These are phyloP conservation scores for Ectemnius lituratus DNA, from an alignment of 2,888 invertebrate species.

Conservation along the genomic window DNA sequence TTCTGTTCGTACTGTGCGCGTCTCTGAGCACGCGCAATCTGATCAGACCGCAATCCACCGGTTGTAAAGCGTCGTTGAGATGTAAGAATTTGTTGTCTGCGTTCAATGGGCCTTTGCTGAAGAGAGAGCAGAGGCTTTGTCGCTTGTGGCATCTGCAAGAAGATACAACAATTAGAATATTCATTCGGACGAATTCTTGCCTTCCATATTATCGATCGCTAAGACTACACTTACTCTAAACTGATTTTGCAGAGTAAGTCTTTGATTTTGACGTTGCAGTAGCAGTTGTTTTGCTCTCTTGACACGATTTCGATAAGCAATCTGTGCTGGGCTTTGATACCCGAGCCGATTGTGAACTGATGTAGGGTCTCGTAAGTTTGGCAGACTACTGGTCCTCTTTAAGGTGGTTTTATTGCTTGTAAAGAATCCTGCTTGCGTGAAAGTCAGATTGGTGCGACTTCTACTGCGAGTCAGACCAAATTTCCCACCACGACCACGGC, in stretches of 20 bases:
- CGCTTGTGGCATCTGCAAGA: constrained; percentile 61
- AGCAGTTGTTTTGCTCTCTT: constrained; percentile 73
- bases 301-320: constrained; percentile 74
- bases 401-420: constrained; percentile 61
- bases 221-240: constrained; percentile 64
- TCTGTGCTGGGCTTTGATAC: constrained; percentile 74
- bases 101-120: constrained; percentile 68
- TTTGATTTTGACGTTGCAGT: constrained; percentile 71
- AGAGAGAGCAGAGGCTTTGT: constrained; percentile 63
- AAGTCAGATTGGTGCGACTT: constrained; percentile 69
- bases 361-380: constrained; percentile 72
- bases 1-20: constrained; percentile 74
- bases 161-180: constrained; percentile 3
- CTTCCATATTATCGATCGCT: too few species aligned
- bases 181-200: neutral
- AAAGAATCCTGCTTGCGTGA: constrained; percentile 62
- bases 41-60: constrained; percentile 73
- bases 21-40: constrained; percentile 73
- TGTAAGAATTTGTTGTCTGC: constrained; percentile 69
- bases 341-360: constrained; percentile 75
- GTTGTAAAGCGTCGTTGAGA: constrained; percentile 69
- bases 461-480: constrained; percentile 69
- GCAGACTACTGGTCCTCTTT: constrained; percentile 72
- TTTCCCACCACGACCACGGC: constrained; percentile 61
- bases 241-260: constrained; percentile 66